Evolutionary conservation across 2,888 invertebrate genomes (phyloP), one percentile per base, ranked within the genome.

Genomic region (Ophraella communa): DNA sequence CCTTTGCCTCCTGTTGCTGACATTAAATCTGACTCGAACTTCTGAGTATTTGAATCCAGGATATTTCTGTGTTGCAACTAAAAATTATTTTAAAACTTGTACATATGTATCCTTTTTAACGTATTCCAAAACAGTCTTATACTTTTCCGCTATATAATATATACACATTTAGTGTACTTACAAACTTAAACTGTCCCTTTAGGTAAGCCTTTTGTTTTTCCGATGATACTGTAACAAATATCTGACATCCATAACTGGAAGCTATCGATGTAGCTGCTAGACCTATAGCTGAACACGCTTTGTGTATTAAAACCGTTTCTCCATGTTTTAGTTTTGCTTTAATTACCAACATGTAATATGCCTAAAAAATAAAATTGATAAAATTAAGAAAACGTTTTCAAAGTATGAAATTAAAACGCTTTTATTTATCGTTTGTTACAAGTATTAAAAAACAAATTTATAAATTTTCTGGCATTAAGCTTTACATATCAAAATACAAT

Each of bases 1-100:
- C 97, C 96, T 73, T 85, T 86, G 11, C 98, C 97, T 17, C 90
- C 86, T 0, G 97, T 97, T 73, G 89, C 88, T 57, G 85, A 85
- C 74, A 92, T 85, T 49, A 98, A 86, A 85, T 94, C 88, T 62
- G 89, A 87, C 80, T 97, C 96, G 79, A 98, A 98, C 0, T 89
- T 89, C 0, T 90, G 86, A 78, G 95, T 74, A 30, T 79, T 74
- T 0, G 74, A 77, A 62, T 73, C 76, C 3, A 80, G 67, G 33
- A 82, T 77, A 54, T 81, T 75, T 3, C 71, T 64, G n/a, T 80
- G 79, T 27, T 64, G 71, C 42, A 82, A 55, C 81, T 82, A 53
- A 51, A 68, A 65, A 49, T 33, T 24, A n/a, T n/a, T n/a, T n/a
- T n/a, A 10, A 27, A 27, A 27, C 5, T 4, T 1, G 27, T 27